These are phyloP conservation scores for Dendroctonus ponderosae DNA, from an alignment of 1,140 invertebrate genomes.

Conservation along the genomic window DNA sequence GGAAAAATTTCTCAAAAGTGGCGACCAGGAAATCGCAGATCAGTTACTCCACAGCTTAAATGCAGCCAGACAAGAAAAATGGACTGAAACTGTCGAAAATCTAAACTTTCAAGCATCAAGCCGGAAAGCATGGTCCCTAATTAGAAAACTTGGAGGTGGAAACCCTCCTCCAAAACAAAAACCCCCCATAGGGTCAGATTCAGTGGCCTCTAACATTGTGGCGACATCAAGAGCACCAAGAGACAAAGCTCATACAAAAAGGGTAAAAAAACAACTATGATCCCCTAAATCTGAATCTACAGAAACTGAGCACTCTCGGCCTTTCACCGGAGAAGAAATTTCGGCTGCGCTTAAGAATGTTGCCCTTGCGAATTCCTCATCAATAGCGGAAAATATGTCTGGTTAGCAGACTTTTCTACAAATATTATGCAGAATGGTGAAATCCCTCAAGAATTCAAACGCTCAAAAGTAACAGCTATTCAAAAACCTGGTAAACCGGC, in stretches of 20 bases:
- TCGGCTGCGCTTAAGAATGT: slow-evolving; percentile 15
- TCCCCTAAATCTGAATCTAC: slow-evolving; percentile 18
- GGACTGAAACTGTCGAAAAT: too few species aligned
- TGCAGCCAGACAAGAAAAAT: too few species aligned
- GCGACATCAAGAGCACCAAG: slow-evolving; percentile 27
- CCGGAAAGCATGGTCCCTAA: too few species aligned
- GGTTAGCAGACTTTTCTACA: slow-evolving; percentile 25
- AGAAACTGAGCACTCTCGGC: slow-evolving; percentile 23
- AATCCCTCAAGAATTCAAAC: slow-evolving; percentile 23
- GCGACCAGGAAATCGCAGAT: too few species aligned
- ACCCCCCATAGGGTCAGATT: slow-evolving; percentile 15
- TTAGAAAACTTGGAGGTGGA: too few species aligned
- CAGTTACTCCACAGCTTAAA: too few species aligned
- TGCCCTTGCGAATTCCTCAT: slow-evolving; percentile 21
- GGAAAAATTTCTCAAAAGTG: too few species aligned
- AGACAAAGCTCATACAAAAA: slow-evolving; percentile 28
- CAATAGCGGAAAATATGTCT: slow-evolving; percentile 7
- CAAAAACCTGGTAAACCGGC: slow-evolving; percentile 29
- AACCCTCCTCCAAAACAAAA: too few species aligned
- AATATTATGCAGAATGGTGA: slow-evolving; percentile 18
- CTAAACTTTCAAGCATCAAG: too few species aligned
- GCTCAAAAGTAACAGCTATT: slow-evolving; percentile 25
- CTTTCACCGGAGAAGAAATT: slow-evolving; percentile 15
- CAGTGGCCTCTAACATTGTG: slow-evolving; percentile 24
- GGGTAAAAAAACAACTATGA: slow-evolving; percentile 22